Conservation (phyloP, 2,888 invertebrate genomes). For the Rugalucina vietnamica region DNA sequence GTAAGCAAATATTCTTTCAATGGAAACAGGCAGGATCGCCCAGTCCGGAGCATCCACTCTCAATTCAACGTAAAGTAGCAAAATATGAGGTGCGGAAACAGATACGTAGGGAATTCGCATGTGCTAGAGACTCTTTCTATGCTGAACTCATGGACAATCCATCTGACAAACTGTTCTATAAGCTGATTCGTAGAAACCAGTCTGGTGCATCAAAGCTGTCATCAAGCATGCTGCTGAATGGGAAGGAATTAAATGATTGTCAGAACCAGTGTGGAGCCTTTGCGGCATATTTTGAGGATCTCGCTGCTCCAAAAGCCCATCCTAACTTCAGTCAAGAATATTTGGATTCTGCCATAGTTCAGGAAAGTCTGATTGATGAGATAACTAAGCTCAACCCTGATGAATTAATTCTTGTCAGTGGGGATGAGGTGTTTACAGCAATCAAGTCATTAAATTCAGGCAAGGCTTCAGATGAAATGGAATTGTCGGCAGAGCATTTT, state of each 20-base stretch:
- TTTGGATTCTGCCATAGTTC: not conserved
- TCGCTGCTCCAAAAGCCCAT: conserved; percentile 21
- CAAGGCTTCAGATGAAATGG: conserved; percentile 20
- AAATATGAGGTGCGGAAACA: conserved; percentile 12
- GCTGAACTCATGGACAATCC: conserved; percentile 20
- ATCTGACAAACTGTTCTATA: conserved; percentile 1
- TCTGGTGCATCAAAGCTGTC: not conserved
- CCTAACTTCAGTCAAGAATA: not conserved
- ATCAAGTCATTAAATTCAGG: conserved; percentile 15
- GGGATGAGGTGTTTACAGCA: conserved; percentile 3
- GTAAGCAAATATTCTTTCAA: not conserved
- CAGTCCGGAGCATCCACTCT: not conserved
- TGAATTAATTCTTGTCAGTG: not conserved
- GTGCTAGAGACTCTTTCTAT: conserved; percentile 12
- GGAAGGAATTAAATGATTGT: not conserved
- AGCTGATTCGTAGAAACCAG: conserved; percentile 6
- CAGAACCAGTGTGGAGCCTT: conserved; percentile 5
- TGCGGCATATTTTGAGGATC: conserved; percentile 3
- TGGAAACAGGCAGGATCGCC: conserved; percentile 6
- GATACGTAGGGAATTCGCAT: not conserved
- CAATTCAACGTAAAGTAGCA: conserved; percentile 8
- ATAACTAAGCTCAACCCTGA: not conserved
- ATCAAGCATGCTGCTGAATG: not conserved
- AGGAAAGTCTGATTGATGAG: not conserved
- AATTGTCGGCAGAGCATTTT: conserved; percentile 8